phyloP scores from a whole-genome alignment of 2,797 vertebrate species.

The Catharus ustulatus region DNA sequence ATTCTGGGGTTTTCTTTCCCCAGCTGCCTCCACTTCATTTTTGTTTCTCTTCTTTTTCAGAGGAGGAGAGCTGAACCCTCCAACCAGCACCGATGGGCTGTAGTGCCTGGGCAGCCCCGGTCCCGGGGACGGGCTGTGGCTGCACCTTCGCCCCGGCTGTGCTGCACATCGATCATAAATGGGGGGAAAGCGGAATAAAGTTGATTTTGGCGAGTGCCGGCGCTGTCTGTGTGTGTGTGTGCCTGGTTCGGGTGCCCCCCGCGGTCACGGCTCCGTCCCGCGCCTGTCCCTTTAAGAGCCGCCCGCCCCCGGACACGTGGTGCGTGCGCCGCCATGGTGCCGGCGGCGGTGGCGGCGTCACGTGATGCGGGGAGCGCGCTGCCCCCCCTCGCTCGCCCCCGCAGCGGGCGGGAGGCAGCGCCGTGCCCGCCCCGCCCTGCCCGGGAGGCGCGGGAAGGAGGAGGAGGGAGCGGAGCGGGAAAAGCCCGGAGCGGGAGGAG shows the following conservation, averaged over 20 bases:
- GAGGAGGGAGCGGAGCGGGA: background rate
- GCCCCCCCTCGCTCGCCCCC: background rate
- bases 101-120: too few relatives aligned
- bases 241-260: too few relatives aligned
- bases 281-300: background rate
- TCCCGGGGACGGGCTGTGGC: background rate
- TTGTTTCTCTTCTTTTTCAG: slow-evolving; percentile 49
- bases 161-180: too few relatives aligned
- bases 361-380: background rate
- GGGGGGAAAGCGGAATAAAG: slow-evolving; percentile 2
- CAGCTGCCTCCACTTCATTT: accelerated
- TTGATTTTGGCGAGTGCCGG: background rate
- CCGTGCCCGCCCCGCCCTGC: background rate
- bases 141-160: accelerated
- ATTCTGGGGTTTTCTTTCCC: accelerated
- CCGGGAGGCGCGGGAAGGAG: background rate
- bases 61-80: slow-evolving; percentile 70
- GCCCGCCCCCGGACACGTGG: background rate
- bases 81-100: accelerated
- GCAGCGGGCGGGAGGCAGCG: background rate
- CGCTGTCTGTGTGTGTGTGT: too few relatives aligned
- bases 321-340: background rate
- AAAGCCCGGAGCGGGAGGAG: background rate
- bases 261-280: too few relatives aligned
- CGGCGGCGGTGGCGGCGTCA: background rate